A percentile compares a stretch with the other conserved stretches of the same genome.
Evolutionary conservation across 2,797 vertebrate species (phyloP).

Genomic region (Falco cherrug): DNA sequence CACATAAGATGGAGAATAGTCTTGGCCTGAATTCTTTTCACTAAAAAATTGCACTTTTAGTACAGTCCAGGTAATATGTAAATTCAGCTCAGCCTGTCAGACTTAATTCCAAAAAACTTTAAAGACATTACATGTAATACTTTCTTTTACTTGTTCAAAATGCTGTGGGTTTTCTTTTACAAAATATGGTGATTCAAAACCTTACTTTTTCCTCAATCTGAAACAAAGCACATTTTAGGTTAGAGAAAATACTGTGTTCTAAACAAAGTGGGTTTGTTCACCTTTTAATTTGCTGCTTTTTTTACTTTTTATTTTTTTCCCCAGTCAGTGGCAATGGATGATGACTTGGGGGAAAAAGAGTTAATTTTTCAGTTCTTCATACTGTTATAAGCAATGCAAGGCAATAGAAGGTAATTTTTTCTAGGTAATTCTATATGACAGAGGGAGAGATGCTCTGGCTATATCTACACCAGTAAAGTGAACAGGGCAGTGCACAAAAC

Average conservation of each 20-base stretch:
- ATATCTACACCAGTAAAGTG: not conserved
- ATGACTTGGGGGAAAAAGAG: not conserved
- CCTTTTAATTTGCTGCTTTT: not conserved
- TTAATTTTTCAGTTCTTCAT: not conserved
- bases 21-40: not conserved
- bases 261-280: not conserved
- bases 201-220: not conserved
- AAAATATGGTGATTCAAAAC: not conserved
- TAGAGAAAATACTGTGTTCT: not conserved
- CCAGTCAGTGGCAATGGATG: not conserved
- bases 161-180: rapidly evolving
- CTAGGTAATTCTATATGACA: not conserved
- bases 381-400: not conserved
- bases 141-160: not conserved
- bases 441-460: not conserved
- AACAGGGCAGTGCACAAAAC: not conserved
- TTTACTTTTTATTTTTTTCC: rapidly evolving
- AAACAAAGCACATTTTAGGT: not conserved
- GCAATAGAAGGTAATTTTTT: not conserved
- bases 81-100: not conserved
- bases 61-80: not conserved
- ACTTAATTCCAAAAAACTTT: not conserved
- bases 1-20: not conserved
- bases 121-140: not conserved
- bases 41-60: not conserved